Evolutionary conservation across 2,113 vertebrate genomes (phyloP), one percentile per base, ranked within the genome.

Genomic region (Myxocyprinus asiaticus): DNA sequence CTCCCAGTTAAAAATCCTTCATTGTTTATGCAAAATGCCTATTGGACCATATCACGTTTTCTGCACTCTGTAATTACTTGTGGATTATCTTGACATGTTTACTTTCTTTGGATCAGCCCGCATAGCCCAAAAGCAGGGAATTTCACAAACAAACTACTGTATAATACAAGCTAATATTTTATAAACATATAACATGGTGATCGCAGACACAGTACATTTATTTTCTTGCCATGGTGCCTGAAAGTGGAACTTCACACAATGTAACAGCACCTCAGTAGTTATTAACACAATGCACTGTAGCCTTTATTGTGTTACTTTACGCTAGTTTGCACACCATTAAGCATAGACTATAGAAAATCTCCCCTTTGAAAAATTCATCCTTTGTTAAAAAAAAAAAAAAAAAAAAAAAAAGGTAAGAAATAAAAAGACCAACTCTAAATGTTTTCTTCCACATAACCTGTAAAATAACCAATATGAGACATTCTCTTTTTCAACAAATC

Each of bases 21-120:
- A 84, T 88, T 68, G 86, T 85, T 88, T 88, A 88, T 90, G 87
- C 77, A 79, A 75, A 86, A 84, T 81, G 77, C 71, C 72, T 80
- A 86, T 83, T 84, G 74, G 84, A 81, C 64, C 48, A 50, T 74
- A 15, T 81, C 59, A 66, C 61, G 79, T 61, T 58, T 45, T 72
- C 64, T 63, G 66, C 75, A 44, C 70, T 53, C 69, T 63, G 59
- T 75, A 67, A 88, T 88, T 73, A 63, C 80, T 67, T 17, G 62
- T 75, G 50, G 51, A 56, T 66, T 80, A 78, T 3, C 72, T 76
- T 75, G 50, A 76, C 71, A 71, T 77, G 81, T 81, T 82, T 81
- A 70, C 63, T 51, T 67, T 76, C 4, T 47, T 75, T 51, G 12
- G 44, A 71, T 76, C 67, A 33, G 5, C 45, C 43, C n/a, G 56